These are phyloP conservation scores for Ceyx erithaca DNA, from an alignment of 2,797 vertebrate genomes.

Conservation along the genomic window DNA sequence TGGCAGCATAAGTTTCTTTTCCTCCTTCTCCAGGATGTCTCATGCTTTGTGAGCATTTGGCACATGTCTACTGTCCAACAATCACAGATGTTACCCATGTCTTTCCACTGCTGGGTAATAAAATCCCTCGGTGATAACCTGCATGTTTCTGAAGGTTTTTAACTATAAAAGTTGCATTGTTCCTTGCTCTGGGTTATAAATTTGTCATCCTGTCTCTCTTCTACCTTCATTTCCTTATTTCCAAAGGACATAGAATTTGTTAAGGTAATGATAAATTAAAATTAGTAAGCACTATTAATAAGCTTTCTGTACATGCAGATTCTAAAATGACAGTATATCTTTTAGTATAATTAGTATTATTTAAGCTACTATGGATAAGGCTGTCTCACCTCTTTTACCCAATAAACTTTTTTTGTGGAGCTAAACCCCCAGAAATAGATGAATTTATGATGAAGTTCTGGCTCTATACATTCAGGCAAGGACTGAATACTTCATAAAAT, in stretches of 20 bases:
- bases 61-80: not conserved
- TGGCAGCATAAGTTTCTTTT: not conserved
- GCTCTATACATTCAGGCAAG: not conserved
- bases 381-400: not conserved
- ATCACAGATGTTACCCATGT: not conserved
- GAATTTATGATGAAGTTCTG: not conserved
- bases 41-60: not conserved
- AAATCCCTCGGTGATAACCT: not conserved
- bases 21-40: not conserved
- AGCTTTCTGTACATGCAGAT: constrained; percentile 26
- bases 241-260: not conserved
- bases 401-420: not conserved
- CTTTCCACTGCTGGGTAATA: not conserved
- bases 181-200: not conserved
- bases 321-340: not conserved
- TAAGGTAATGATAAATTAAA: not conserved
- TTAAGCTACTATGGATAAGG: not conserved
- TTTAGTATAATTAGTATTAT: constrained; percentile 25
- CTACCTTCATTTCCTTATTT: not conserved
- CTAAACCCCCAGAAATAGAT: not conserved
- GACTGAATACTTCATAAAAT: not conserved
- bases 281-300: constrained; percentile 9
- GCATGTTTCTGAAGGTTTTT: not conserved
- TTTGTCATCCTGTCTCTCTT: not conserved
- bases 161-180: not conserved